Conservation (phyloP, 2,113 vertebrate genomes). For the Choloepus hoffmanni region DNA sequence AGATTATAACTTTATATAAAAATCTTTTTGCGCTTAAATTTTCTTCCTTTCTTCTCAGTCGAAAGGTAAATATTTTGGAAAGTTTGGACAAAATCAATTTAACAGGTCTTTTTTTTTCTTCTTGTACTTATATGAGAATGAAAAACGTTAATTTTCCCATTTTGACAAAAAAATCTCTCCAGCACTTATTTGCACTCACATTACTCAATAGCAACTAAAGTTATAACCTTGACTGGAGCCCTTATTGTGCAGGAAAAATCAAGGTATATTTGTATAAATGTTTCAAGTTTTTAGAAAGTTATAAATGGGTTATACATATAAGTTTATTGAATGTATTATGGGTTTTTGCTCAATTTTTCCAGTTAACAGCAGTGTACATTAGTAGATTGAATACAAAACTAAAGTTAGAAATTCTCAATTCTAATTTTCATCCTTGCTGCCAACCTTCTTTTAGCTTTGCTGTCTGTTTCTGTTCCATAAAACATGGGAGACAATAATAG, state of each 20-base stretch:
- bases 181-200: background rate
- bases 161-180: constrained; percentile 18
- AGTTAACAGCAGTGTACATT: background rate
- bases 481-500: background rate
- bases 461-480: background rate
- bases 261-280: background rate
- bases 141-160: constrained; percentile 46
- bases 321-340: background rate
- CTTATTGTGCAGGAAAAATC: background rate
- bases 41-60: constrained; percentile 11
- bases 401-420: constrained; percentile 32
- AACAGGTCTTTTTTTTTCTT: background rate
- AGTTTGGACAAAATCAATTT: constrained; percentile 2
- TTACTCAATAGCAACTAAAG: background rate
- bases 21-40: background rate
- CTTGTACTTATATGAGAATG: background rate
- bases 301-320: background rate
- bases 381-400: background rate
- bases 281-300: constrained; percentile 4
- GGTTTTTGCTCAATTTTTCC: constrained; percentile 2
- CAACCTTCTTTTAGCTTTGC: background rate
- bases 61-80: constrained; percentile 37
- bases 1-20: constrained; percentile 1
- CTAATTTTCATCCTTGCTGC: background rate
- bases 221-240: background rate